Evolutionary conservation across 1,140 invertebrate genomes (phyloP).

Genomic region (Penaeus indicus): DNA sequence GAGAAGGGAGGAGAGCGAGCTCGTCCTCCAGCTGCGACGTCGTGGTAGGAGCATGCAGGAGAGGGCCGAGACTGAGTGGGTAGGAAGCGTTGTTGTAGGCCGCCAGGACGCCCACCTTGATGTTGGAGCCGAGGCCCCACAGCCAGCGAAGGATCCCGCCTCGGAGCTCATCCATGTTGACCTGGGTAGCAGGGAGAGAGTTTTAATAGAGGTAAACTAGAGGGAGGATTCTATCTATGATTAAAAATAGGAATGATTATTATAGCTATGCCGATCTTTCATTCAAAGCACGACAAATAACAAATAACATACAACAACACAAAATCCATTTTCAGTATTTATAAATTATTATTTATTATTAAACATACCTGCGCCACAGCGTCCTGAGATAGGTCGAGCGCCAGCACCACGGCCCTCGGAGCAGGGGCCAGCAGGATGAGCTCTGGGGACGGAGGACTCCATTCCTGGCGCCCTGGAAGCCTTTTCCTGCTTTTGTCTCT

Average conservation of each 20-base stretch:
- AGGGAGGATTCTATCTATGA: not conserved
- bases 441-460: constrained; percentile 29
- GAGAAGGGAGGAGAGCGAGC: constrained; percentile 55
- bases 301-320: not conserved
- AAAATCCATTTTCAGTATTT: not conserved
- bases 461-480: constrained; percentile 9
- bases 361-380: constrained; percentile 54
- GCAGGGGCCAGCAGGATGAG: constrained; percentile 49
- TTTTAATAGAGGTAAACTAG: not conserved
- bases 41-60: constrained; percentile 58
- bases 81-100: constrained; percentile 64
- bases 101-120: constrained; percentile 58
- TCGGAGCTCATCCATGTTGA: constrained; percentile 52
- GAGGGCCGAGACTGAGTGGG: constrained; percentile 59
- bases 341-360: not conserved
- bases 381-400: constrained; percentile 60
- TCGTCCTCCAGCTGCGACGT: constrained; percentile 55
- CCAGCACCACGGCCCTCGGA: constrained; percentile 54
- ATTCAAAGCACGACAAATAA: not conserved
- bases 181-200: not conserved
- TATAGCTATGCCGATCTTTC: not conserved
- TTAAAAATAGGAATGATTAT: not conserved
- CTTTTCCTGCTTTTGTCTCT: not conserved
- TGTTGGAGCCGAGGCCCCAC: constrained; percentile 57
- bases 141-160: constrained; percentile 65